Conservation (phyloP, 2,888 invertebrate species). For the Netelia fuscicornis region DNA sequence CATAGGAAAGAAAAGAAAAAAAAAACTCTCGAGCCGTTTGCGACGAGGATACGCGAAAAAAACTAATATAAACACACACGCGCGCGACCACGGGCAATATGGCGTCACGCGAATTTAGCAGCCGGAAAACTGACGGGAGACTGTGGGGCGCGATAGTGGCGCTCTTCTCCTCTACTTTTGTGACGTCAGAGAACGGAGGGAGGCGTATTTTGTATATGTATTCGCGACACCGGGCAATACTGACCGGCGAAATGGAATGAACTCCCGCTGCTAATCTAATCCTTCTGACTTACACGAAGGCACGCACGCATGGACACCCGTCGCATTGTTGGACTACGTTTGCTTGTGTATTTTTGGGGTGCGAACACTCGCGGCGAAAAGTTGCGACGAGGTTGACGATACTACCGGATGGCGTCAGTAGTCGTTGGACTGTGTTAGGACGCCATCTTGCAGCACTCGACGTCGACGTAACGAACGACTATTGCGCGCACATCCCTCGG, state of each 20-base stretch:
- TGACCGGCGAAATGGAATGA: not conserved
- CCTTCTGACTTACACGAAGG: not conserved
- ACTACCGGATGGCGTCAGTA: constrained; percentile 42
- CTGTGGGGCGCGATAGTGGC: constrained; percentile 85
- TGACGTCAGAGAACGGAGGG: constrained; percentile 85
- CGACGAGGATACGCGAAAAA: constrained; percentile 63
- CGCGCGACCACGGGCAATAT: constrained; percentile 79
- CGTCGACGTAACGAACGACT: constrained; percentile 7
- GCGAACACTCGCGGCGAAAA: constrained; percentile 1
- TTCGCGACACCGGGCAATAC: not conserved
- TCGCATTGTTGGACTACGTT: not conserved
- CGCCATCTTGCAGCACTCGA: constrained; percentile 56
- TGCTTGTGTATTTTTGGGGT: constrained; percentile 37
- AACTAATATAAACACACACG: constrained; percentile 78
- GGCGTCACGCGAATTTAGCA: constrained; percentile 80
- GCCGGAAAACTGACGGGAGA: constrained; percentile 84
- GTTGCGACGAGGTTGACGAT: constrained; percentile 15
- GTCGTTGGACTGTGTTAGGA: constrained; percentile 14
- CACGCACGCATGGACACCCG: not conserved
- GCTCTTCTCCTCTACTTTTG: constrained; percentile 76
- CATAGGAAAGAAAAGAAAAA: not conserved
- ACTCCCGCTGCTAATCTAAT: not conserved
- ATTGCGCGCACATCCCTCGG: constrained; percentile 1
- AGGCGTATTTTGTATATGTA: constrained; percentile 11
- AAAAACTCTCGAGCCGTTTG: not conserved